phyloP scores from a whole-genome alignment of 2,797 vertebrate species.

The Avahi laniger region DNA sequence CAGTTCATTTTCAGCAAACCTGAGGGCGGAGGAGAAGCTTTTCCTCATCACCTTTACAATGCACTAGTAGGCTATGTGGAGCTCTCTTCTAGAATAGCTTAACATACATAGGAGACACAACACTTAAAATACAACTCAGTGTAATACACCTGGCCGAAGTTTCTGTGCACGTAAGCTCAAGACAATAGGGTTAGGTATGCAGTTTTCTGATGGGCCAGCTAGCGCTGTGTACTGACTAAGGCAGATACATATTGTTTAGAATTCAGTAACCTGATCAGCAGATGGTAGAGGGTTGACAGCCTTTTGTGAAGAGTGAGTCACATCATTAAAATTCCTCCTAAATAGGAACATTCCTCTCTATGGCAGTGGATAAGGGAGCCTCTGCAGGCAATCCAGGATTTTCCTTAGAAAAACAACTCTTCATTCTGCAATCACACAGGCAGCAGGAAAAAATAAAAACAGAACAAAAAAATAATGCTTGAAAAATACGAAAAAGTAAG shows the following conservation, averaged over 20 bases:
- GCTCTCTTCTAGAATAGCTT: neutral
- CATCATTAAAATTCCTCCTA: neutral
- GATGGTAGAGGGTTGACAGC: neutral
- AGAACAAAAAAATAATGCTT: neutral
- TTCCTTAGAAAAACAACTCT: slow-evolving; percentile 20
- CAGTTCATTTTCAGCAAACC: neutral
- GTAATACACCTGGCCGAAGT: neutral
- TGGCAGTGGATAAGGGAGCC: neutral
- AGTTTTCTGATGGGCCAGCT: neutral
- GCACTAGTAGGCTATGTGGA: neutral
- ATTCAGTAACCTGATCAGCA: neutral
- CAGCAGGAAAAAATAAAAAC: neutral
- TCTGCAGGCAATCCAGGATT: neutral
- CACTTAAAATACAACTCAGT: neutral
- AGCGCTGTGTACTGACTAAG: neutral
- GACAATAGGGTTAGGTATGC: neutral
- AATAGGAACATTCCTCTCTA: neutral
- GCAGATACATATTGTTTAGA: neutral
- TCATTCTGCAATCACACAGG: neutral
- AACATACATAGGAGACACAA: neutral
- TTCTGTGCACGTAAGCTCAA: neutral
- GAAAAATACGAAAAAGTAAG: neutral
- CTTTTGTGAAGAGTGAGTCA: slow-evolving; percentile 27
- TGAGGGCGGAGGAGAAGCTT: neutral
- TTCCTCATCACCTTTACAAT: neutral